phyloP scores from a whole-genome alignment of 1,140 invertebrate species.

The Gryon sp. region DNA sequence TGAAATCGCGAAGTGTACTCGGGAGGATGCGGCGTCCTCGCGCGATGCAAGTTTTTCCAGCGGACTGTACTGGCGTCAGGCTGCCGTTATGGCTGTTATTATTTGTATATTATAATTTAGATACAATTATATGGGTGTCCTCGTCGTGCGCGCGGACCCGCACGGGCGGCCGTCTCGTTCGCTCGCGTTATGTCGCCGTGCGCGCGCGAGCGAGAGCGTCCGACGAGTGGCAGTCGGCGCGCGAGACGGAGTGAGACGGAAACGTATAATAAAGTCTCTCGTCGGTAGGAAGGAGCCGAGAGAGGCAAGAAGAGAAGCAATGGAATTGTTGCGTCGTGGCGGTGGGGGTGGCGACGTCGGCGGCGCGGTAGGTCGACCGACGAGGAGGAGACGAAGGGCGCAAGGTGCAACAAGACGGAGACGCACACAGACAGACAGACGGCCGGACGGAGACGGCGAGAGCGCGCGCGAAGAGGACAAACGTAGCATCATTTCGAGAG shows the following conservation, averaged over 20 bases:
- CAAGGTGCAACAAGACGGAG: constrained; percentile 28
- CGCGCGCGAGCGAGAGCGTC: constrained; percentile 30
- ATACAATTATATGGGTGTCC: constrained; percentile 79
- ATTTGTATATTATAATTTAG: constrained; percentile 81
- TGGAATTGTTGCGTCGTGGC: constrained; percentile 61
- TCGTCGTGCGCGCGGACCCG: constrained; percentile 64
- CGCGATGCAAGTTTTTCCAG: constrained; percentile 70
- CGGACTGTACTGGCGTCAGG: constrained; percentile 78
- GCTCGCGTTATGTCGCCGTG: constrained; percentile 41
- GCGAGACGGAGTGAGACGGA: constrained; percentile 59
- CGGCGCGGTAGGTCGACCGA: constrained; percentile 53
- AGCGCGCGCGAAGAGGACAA: constrained; percentile 39
- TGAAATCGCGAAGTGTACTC: constrained; percentile 8
- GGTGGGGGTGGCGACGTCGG: constrained; percentile 58
- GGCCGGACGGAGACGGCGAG: constrained; percentile 20
- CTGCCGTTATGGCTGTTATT: constrained; percentile 79
- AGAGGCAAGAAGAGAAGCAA: constrained; percentile 62
- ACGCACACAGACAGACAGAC: constrained; percentile 30
- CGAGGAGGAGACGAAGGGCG: constrained; percentile 25
- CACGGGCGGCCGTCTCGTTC: constrained; percentile 32
- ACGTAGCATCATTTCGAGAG: constrained; percentile 57
- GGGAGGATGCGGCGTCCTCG: constrained; percentile 4
- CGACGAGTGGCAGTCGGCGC: constrained; percentile 30
- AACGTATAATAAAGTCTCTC: constrained; percentile 76
- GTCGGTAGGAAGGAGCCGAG: constrained; percentile 55